Conservation (phyloP, 92 coral and sea anemone genomes). For the Porites rus region DNA sequence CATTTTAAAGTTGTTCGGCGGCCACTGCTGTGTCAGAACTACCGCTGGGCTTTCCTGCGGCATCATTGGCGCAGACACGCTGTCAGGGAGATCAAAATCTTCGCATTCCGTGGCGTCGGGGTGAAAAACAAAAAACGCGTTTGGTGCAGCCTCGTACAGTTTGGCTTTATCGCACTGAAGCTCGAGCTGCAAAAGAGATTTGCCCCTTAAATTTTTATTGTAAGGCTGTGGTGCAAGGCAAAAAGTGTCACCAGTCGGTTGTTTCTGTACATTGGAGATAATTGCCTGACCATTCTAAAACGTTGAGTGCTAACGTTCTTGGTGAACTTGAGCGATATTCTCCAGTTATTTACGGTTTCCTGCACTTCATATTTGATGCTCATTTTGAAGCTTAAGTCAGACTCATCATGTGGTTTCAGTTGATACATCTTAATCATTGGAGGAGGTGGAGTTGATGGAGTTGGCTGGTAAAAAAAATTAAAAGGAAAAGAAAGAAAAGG, state of each 20-base stretch:
- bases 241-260: not conserved
- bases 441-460: not conserved
- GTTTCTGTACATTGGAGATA: not conserved
- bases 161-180: constrained; percentile 29
- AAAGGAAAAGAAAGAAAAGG: not conserved
- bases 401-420: constrained; percentile 33
- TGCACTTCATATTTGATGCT: constrained; percentile 5
- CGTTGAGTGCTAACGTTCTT: constrained; percentile 21
- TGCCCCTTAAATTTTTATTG: constrained; percentile 1
- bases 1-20: constrained; percentile 37
- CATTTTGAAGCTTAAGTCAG: constrained; percentile 39
- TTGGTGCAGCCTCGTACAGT: constrained; percentile 31
- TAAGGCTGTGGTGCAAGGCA: constrained; percentile 26
- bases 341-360: constrained; percentile 21
- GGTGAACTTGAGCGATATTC: constrained; percentile 42
- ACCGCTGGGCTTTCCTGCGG: constrained; percentile 33
- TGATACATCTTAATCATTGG: not conserved
- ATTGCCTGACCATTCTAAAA: constrained; percentile 29
- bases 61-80: not conserved
- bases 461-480: not conserved
- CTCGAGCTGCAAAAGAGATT: constrained; percentile 23
- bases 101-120: constrained; percentile 17
- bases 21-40: constrained; percentile 25
- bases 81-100: constrained; percentile 20
- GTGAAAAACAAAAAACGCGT: constrained; percentile 21